Percentiles rank a stretch among this genome's conserved stretches.
Conservation (phyloP, 2,888 invertebrate species). For the Xestia rhomboidea region DNA sequence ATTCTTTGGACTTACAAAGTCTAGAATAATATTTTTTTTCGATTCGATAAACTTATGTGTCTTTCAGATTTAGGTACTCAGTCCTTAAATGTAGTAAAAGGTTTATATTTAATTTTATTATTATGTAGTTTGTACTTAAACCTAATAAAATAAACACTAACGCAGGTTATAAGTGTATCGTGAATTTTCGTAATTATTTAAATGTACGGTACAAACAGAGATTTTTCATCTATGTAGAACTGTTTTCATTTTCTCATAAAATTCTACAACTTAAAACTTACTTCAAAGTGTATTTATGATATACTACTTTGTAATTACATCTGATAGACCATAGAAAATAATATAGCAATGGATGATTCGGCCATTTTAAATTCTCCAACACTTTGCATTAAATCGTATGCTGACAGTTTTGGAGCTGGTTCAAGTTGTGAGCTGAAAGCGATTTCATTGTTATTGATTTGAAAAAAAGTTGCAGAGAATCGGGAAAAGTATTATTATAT, state of each 20-base stretch:
- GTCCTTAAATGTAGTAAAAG: neutral
- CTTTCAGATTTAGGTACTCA: neutral
- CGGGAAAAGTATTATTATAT: neutral
- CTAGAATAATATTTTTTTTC: neutral
- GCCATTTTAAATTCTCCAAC: conserved; percentile 69
- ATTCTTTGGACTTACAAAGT: conserved; percentile 6
- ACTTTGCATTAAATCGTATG: conserved; percentile 70
- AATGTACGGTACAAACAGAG: neutral
- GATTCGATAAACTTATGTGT: neutral
- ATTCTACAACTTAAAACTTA: neutral
- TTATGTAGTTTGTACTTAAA: neutral
- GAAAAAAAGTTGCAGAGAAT: neutral
- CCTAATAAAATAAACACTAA: neutral
- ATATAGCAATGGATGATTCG: conserved; percentile 63
- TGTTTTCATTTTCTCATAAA: neutral
- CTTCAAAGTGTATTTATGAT: neutral
- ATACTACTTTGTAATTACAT: conserved; percentile 13
- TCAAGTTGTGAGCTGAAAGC: conserved; percentile 14
- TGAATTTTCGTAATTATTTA: neutral
- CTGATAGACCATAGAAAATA: conserved; percentile 55
- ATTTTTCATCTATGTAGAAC: neutral
- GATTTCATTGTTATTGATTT: neutral
- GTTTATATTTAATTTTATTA: neutral
- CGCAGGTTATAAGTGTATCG: neutral
- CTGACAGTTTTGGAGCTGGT: conserved; percentile 63